These are phyloP conservation scores for Regulus satrapa DNA, from an alignment of 2,113 vertebrate species.

Conservation along the genomic window DNA sequence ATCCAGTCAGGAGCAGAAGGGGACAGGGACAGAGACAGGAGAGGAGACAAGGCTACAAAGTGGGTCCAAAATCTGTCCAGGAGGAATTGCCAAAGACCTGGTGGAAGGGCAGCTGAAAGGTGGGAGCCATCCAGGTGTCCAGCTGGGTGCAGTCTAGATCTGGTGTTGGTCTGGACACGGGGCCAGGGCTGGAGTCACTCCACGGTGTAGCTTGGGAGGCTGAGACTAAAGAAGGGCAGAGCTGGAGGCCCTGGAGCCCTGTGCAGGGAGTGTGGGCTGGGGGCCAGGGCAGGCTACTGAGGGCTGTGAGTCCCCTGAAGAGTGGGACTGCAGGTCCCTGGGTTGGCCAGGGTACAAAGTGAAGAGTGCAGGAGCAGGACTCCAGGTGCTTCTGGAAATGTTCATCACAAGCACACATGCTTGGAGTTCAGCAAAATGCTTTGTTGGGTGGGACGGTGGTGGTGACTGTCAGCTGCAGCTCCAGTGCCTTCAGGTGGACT, in stretches of 20 bases:
- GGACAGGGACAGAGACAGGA: not conserved
- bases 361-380: not conserved
- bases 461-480: not conserved
- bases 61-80: not conserved
- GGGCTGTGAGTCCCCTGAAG: not conserved
- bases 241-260: not conserved
- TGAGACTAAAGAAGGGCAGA: not conserved
- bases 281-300: not conserved
- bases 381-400: not conserved
- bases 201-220: not conserved
- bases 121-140: not conserved
- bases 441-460: rapidly evolving
- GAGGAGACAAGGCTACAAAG: rapidly evolving
- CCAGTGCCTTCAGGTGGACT: not conserved
- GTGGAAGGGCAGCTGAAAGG: not conserved
- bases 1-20: not conserved
- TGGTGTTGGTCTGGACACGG: not conserved
- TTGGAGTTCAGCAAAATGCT: not conserved
- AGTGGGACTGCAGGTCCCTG: not conserved
- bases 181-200: not conserved
- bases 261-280: not conserved
- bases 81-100: not conserved
- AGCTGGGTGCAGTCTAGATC: rapidly evolving
- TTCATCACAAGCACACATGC: not conserved
- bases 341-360: not conserved